Percentiles rank a stretch among this genome's conserved stretches.
These are phyloP conservation scores for Camelus dromedarius DNA, from an alignment of 2,113 vertebrate species.

Conservation along the genomic window DNA sequence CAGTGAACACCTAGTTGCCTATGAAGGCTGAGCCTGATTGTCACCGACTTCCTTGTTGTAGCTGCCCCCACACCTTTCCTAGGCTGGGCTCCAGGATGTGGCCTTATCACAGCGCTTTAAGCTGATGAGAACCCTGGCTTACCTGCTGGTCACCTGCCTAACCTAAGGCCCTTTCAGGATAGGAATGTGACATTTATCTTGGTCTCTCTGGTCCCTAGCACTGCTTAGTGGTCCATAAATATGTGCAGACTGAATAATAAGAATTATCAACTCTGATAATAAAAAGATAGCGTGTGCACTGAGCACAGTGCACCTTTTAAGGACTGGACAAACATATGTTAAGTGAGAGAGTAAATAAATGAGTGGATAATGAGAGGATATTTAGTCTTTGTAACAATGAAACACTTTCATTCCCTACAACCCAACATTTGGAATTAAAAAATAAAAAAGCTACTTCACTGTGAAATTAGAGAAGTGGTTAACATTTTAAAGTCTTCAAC, in stretches of 20 bases:
- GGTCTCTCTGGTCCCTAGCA: neutral
- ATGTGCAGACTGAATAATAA: neutral
- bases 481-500: neutral
- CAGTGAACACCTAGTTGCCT: neutral
- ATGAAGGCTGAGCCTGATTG: neutral
- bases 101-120: neutral
- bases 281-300: neutral
- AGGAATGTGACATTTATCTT: neutral
- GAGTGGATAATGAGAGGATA: neutral
- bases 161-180: neutral
- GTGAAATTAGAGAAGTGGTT: neutral
- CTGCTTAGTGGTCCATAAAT: neutral
- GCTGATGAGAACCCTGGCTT: neutral
- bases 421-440: neutral
- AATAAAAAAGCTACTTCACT: neutral
- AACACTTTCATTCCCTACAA: neutral
- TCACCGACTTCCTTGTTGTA: neutral
- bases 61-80: fast-evolving
- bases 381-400: neutral
- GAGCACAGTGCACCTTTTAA: neutral
- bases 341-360: neutral
- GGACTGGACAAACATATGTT: neutral
- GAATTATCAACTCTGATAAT: neutral
- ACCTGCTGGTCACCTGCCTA: neutral
- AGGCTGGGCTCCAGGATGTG: neutral